These are phyloP conservation scores for Pinctada fucata DNA, from an alignment of 2,888 invertebrate species.

Conservation along the genomic window DNA sequence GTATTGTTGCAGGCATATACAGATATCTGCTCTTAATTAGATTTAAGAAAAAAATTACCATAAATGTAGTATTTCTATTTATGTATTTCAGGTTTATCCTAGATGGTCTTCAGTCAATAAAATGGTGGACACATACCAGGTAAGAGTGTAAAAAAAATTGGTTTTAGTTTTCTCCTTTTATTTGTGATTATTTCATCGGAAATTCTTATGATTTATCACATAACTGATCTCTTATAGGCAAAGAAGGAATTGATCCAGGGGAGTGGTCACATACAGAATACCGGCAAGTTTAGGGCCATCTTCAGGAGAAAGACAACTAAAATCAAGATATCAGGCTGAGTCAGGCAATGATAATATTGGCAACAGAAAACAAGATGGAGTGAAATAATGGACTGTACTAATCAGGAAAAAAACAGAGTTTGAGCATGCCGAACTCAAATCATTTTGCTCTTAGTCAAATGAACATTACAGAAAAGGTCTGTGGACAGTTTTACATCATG, in stretches of 20 bases:
- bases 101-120: slow-evolving; percentile 24
- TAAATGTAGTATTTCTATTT: neutral
- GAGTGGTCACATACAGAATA: neutral
- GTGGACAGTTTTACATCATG: no score
- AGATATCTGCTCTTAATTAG: no score
- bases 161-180: neutral
- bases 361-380: no score
- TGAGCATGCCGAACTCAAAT: no score
- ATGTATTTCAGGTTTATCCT: slow-evolving; percentile 33
- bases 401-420: no score
- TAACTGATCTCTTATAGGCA: slow-evolving; percentile 3
- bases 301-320: slow-evolving; percentile 12
- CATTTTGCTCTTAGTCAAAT: no score
- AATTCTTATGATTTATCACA: no score
- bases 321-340: neutral
- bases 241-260: slow-evolving; percentile 1
- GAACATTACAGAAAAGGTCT: no score
- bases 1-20: no score
- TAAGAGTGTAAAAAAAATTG: neutral
- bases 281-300: slow-evolving; percentile 2
- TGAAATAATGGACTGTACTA: no score
- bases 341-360: no score
- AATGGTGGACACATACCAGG: slow-evolving; percentile 40
- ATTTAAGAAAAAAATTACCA: no score
- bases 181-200: neutral